Base-by-base conservation (phyloP, 2,113 vertebrate genomes). In the Nerophis ophidion region DNA sequence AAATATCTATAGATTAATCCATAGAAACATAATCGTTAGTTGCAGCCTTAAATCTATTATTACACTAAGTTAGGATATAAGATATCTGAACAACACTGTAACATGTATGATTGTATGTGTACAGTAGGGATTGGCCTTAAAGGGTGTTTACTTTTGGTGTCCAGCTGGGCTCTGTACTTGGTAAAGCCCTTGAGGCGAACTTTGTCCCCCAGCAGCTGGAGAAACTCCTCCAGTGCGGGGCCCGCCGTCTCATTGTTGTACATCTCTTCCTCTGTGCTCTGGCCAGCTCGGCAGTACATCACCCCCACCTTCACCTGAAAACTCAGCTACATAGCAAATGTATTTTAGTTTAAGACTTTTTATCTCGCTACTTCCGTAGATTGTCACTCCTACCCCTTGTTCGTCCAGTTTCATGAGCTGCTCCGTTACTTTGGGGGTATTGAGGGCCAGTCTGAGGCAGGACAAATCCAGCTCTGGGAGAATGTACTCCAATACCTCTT, bases 381-480 rank as follows among this genome's bases (percentile, higher is more conserved):
- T 13, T 42, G 16, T 19, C 5, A 60, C n/a, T 16, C 87, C 85
- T 82, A 98, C 95, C 89, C 94, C 95, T 89, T 98, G 95, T 57
- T 98, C 95, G 61, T 98, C 95, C 75, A 98, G 86, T 60, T 98
- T 98, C 93, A 98, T 94, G 66, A 98, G 92, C 66, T 98, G 95
- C 68, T 98, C 95, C 0, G 95, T 95, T 78, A 97, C 95, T 84
- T 96, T 97, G 1, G 95, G 94, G 0, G 94, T 95, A 83, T 96
- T 97, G 84, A 97, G 94, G 70, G 93, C 95, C 86, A 97, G 76
- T 47, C 95, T 84, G 44, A 98, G 88, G 77, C 95, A 97, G 70
- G 94, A 90, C 51, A 94, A 88, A 4, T 93, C 95, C 83, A 98
- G 86, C 83, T 98, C 95, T 0, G 95, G 94, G 63, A 97, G 89